These are phyloP conservation scores for Pseudoips prasinana DNA, from an alignment of 2,888 invertebrate species.

Conservation along the genomic window DNA sequence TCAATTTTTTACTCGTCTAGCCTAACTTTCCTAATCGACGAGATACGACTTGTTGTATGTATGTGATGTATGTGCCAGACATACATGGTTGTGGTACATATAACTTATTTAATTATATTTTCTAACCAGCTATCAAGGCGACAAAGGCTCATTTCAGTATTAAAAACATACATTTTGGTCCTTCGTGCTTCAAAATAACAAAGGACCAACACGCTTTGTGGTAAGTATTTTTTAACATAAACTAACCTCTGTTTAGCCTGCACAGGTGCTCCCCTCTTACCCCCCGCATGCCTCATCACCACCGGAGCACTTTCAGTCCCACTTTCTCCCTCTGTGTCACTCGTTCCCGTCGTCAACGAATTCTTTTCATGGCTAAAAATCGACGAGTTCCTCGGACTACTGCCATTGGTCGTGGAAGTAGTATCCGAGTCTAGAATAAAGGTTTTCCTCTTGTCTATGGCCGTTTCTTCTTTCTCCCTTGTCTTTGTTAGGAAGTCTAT, in stretches of 20 bases:
- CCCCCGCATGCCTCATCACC: slow-evolving; percentile 50
- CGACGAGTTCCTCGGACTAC: slow-evolving; percentile 72
- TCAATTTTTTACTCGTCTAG: too few species aligned
- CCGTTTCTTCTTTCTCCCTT: slow-evolving; percentile 39
- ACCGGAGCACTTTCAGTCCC: slow-evolving; percentile 71
- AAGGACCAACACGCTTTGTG: too few species aligned
- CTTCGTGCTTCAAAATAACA: too few species aligned
- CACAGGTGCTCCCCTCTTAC: slow-evolving; percentile 42
- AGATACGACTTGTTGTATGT: too few species aligned
- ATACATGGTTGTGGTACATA: too few species aligned
- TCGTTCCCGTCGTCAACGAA: slow-evolving; percentile 59
- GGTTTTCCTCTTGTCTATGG: slow-evolving; percentile 67
- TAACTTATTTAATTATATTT: too few species aligned
- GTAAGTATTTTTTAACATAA: too few species aligned
- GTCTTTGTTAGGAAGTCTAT: slow-evolving; percentile 54
- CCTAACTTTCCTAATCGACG: too few species aligned
- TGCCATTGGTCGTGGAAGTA: slow-evolving; percentile 73
- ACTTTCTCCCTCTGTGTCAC: slow-evolving; percentile 72
- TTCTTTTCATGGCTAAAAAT: slow-evolving; percentile 68
- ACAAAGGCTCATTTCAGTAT: too few species aligned
- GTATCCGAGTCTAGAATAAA: slow-evolving; percentile 76
- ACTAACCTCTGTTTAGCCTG: slow-evolving; percentile 69
- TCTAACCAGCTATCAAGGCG: too few species aligned
- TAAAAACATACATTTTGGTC: too few species aligned
- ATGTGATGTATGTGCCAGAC: too few species aligned